Conservation (phyloP, 2,113 vertebrate species). For the Pongo pygmaeus region DNA sequence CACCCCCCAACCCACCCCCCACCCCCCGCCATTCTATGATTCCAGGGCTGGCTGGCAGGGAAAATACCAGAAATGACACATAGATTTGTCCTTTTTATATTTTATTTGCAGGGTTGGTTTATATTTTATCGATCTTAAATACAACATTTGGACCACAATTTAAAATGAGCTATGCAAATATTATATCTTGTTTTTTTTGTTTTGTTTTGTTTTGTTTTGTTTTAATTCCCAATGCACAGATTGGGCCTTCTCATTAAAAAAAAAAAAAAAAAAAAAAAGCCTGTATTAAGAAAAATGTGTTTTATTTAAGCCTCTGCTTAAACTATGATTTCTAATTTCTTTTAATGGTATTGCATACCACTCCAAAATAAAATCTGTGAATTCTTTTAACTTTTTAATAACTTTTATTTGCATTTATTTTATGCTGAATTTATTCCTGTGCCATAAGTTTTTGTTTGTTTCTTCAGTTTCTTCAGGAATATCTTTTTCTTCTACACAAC, state of each 20-base stretch:
- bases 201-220: no score
- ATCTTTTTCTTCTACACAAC: neutral
- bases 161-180: slow-evolving; percentile 3
- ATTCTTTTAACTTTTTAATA: neutral
- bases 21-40: neutral
- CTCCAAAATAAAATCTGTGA: slow-evolving; percentile 20
- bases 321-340: slow-evolving; percentile 8
- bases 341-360: neutral
- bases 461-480: neutral
- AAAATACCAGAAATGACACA: neutral
- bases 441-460: neutral
- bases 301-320: neutral
- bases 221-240: neutral
- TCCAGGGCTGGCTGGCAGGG: neutral
- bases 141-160: slow-evolving; percentile 14
- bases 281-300: neutral
- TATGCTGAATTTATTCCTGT: neutral
- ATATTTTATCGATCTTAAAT: slow-evolving; percentile 10
- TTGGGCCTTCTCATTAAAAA: neutral
- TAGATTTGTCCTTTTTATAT: slow-evolving; percentile 28
- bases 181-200: neutral
- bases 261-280: neutral
- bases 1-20: no score
- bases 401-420: neutral
- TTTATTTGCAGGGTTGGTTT: slow-evolving; percentile 3